These are phyloP conservation scores for Rhamphomyia laevipes DNA, from an alignment of 2,888 invertebrate species.

Conservation along the genomic window DNA sequence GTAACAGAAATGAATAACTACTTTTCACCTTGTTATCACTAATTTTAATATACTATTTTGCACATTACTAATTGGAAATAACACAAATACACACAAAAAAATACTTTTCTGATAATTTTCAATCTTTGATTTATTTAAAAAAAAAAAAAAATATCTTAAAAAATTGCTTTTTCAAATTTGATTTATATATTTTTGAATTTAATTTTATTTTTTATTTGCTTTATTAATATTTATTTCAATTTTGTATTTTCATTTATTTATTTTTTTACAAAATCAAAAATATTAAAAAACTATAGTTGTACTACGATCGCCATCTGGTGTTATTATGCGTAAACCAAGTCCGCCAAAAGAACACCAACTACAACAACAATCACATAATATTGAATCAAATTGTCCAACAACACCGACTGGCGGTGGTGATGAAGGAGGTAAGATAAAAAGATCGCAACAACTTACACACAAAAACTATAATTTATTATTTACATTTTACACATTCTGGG, in stretches of 20 bases:
- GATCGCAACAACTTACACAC: not conserved
- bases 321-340: slow-evolving; percentile 25
- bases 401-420: slow-evolving; percentile 18
- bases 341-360: slow-evolving; percentile 30
- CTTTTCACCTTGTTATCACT: too few relatives aligned
- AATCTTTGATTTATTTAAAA: too few relatives aligned
- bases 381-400: slow-evolving; percentile 15
- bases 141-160: too few relatives aligned
- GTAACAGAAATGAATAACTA: too few relatives aligned
- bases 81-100: too few relatives aligned
- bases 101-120: too few relatives aligned
- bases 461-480: not conserved
- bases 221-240: slow-evolving; percentile 11
- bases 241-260: slow-evolving; percentile 1
- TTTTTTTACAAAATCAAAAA: slow-evolving; percentile 5
- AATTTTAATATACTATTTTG: too few relatives aligned
- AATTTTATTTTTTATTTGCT: not conserved
- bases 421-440: slow-evolving; percentile 30
- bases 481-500: not conserved
- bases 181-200: too few relatives aligned
- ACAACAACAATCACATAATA: slow-evolving; percentile 15
- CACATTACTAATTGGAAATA: too few relatives aligned
- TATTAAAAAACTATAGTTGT: slow-evolving; percentile 15
- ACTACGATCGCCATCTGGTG: slow-evolving; percentile 21
- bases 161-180: too few relatives aligned